phyloP scores from a whole-genome alignment of 2,113 vertebrate genomes.

The Oncorhynchus gorbuscha region DNA sequence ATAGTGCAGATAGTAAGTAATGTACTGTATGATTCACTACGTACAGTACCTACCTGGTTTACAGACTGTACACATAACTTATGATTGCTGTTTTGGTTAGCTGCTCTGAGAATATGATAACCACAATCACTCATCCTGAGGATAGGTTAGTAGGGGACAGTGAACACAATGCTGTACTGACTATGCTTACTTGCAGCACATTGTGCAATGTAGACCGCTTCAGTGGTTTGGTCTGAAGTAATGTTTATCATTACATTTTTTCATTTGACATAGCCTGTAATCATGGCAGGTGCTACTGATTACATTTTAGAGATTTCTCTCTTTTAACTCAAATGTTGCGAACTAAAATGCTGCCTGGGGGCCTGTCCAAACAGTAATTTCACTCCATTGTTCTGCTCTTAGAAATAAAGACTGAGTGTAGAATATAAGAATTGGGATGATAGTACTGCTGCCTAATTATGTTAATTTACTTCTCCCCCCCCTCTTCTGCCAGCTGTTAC shows the following conservation, averaged over 20 bases:
- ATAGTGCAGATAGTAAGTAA: not conserved
- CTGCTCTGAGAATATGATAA: not conserved
- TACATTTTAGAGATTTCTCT: not conserved
- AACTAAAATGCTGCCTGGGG: constrained; percentile 9
- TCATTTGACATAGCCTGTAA: constrained; percentile 3
- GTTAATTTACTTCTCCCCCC: constrained; percentile 20
- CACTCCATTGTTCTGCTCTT: constrained; percentile 6
- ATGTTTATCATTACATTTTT: not conserved
- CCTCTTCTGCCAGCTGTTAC: constrained; percentile 24
- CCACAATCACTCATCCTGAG: not conserved
- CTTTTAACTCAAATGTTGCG: constrained; percentile 16
- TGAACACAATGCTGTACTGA: not conserved
- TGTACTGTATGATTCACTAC: not conserved
- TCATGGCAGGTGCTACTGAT: constrained; percentile 27
- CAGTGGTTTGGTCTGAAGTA: constrained; percentile 3
- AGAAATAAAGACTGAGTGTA: constrained; percentile 12
- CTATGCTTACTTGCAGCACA: not conserved
- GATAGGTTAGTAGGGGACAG: not conserved
- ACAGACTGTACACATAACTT: not conserved
- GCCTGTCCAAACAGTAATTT: constrained; percentile 16
- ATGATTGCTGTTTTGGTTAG: not conserved
- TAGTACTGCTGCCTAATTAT: constrained; percentile 26
- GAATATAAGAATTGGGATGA: constrained; percentile 25
- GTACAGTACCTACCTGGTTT: too few species aligned
- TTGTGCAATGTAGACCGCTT: not conserved